Base-by-base conservation (phyloP, 2,888 invertebrate species). In the Noctua janthe region DNA sequence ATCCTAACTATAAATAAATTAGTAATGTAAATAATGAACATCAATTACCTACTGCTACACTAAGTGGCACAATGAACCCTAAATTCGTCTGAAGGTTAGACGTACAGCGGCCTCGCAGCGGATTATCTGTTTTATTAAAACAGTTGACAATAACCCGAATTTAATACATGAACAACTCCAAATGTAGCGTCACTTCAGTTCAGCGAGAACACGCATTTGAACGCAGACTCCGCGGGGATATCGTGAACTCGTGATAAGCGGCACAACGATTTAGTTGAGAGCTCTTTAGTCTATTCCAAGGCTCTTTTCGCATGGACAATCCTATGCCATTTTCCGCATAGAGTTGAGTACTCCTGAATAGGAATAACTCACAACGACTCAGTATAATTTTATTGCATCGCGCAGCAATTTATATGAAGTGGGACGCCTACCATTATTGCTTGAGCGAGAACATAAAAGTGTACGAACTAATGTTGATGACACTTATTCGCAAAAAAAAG, bases 71-170 rank as follows among this genome's bases (percentile, higher is more conserved):
- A 85, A 91, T 91, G 90, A 90, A 88, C 83, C 84, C 83, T 87
- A 88, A 91, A 90, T 90, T 88, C 66, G 87, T 87, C 76, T 90
- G 90, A 92, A 92, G 93, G 93, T 91, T 85, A 87, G 67, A 74
- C 78, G 86, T 83, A 83, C 82, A 79, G 71, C 81, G 86, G 84
- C 90, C 90, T 86, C 88, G 76, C 29, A 70, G 77, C 84, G 43
- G 71, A 83, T 81, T 81, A 76, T 85, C 77, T 81, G 80, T 79
- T 85, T 83, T 71, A 88, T 78, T 89, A 72, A 81, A 86, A 87
- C 87, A 72, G 75, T 81, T 84, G 72, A 83, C 84, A 79, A 59
- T 84, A 72, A 72, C 70, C 62, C 59, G 39, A 78, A 84, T 71
- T 79, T 29, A 74, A 78, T 71, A 84, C 43, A 66, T 54, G 64